Evolutionary conservation across 35 echinoderm and acorn worm species (phyloP), one percentile per base, ranked within the genome.

Genomic region (Diadema setosum): DNA sequence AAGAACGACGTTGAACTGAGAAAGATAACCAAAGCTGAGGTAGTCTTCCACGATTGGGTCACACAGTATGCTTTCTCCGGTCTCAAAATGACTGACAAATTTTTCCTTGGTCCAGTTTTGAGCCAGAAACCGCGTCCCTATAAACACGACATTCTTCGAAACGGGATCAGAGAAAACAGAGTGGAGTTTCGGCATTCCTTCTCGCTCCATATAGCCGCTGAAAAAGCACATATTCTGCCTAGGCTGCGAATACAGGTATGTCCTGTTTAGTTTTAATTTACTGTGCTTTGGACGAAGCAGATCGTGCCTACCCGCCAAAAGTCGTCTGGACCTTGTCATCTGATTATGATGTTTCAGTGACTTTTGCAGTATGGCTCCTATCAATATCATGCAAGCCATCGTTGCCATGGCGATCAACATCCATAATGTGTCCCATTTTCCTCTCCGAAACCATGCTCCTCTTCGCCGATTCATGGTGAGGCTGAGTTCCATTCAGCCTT

Each of bases 41-140:
- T 80, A 85, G 52, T 97, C 94, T 65, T 90, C 69, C 20, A 97
- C 82, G 14, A 97, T 84, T 25, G 86, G 86, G 60, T 97, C 82
- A 83, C 61, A 85, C 15, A 45, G 48, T 24, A 69, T 91, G 0
- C 18, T 46, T 23, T 82, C 37, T 3, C 76, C 87, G 64, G 90
- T 90, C 57, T 85, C 64, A 56, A 92, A 97, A 56, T 89, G 78
- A 40, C 86, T 86, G 7, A 85, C 73, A 64, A 89, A 97, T 8
- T 60, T 84, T 30, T 87, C 81, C 3, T 44, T 45, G 25, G 69
- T 59, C 86, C 86, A 97, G 1, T 67, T 75, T 25, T 97, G 86
- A 34, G 25, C 40, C 3, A 84, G 80, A 26, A 87, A 92, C n/a
- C 87, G 31, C 16, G 92, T 58, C 9, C 86, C 94, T 5, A 93